Conservation (phyloP, 2,888 invertebrate species). For the Syritta pipiens region DNA sequence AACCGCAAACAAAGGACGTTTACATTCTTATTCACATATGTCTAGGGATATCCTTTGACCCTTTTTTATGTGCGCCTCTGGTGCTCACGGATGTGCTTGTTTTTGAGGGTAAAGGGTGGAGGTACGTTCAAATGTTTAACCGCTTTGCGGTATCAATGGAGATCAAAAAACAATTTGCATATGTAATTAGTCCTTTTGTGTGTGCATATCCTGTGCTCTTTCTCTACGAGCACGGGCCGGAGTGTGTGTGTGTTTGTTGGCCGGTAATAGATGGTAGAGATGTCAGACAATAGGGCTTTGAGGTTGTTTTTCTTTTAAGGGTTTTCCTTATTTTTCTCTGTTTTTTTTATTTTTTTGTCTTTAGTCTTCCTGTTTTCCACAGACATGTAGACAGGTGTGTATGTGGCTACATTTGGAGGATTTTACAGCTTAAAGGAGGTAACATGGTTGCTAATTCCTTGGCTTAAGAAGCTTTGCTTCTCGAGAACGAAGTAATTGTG, state of each 20-base stretch:
- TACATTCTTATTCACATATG: background rate
- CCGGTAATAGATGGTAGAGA: conserved; percentile 38
- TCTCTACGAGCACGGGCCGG: background rate
- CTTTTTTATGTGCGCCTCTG: conserved; percentile 29
- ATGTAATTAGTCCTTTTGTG: conserved; percentile 69
- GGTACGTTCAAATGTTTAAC: conserved; percentile 63
- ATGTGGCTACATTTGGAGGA: conserved; percentile 33
- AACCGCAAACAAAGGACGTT: conserved; percentile 54
- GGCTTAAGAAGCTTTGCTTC: conserved; percentile 56
- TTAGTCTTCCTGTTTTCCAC: conserved; percentile 1
- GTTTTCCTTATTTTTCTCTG: too few relatives aligned
- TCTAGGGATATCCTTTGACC: conserved; percentile 45
- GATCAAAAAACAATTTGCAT: conserved; percentile 71
- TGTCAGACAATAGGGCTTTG: conserved; percentile 27
- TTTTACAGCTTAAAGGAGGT: conserved; percentile 31
- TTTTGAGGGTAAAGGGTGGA: too few relatives aligned
- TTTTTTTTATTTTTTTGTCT: too few relatives aligned
- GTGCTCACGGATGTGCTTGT: conserved; percentile 1
- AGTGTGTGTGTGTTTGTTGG: conserved; percentile 6
- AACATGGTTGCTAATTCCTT: conserved; percentile 60
- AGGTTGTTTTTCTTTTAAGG: background rate
- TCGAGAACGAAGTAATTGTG: too few relatives aligned
- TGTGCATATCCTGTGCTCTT: conserved; percentile 1
- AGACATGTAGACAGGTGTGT: conserved; percentile 19
- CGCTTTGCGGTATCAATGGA: conserved; percentile 70